These are phyloP conservation scores for Pharmacophagus antenor DNA, from an alignment of 2,888 invertebrate species.

Conservation along the genomic window DNA sequence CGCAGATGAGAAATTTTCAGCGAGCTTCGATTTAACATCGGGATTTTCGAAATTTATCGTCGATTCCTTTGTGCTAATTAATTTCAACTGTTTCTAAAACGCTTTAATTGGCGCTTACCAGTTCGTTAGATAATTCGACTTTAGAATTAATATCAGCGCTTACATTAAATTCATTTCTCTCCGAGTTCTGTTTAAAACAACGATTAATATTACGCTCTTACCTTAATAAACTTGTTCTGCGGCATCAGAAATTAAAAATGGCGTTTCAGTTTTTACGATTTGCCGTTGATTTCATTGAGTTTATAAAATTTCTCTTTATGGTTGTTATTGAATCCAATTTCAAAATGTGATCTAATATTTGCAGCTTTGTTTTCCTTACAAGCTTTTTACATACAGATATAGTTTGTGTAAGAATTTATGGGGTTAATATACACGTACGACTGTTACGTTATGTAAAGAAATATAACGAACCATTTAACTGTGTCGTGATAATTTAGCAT, in stretches of 20 bases:
- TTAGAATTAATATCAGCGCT: slow-evolving; percentile 44
- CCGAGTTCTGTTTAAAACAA: slow-evolving; percentile 29
- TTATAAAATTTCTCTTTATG: too few species aligned
- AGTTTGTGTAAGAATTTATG: too few species aligned
- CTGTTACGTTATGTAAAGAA: too few species aligned
- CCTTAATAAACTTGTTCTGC: slow-evolving; percentile 2
- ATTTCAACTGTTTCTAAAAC: slow-evolving; percentile 63
- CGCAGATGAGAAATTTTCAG: slow-evolving; percentile 32
- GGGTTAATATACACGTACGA: too few species aligned
- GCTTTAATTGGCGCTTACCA: slow-evolving; percentile 56
- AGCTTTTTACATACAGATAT: too few species aligned
- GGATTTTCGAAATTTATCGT: slow-evolving; percentile 56
- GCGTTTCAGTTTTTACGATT: not conserved
- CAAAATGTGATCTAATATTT: too few species aligned
- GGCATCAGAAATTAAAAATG: not conserved
- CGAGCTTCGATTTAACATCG: slow-evolving; percentile 32
- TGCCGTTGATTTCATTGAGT: too few species aligned
- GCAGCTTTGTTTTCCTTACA: too few species aligned
- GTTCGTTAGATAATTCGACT: slow-evolving; percentile 53
- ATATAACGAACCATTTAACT: too few species aligned
- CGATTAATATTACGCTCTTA: slow-evolving; percentile 22
- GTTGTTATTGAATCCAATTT: too few species aligned
- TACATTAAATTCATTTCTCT: slow-evolving; percentile 34
- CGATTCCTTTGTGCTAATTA: slow-evolving; percentile 62
- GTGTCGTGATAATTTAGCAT: too few species aligned